Evolutionary conservation across 2,113 vertebrate species (phyloP).

Genomic region (Lathamus discolor): DNA sequence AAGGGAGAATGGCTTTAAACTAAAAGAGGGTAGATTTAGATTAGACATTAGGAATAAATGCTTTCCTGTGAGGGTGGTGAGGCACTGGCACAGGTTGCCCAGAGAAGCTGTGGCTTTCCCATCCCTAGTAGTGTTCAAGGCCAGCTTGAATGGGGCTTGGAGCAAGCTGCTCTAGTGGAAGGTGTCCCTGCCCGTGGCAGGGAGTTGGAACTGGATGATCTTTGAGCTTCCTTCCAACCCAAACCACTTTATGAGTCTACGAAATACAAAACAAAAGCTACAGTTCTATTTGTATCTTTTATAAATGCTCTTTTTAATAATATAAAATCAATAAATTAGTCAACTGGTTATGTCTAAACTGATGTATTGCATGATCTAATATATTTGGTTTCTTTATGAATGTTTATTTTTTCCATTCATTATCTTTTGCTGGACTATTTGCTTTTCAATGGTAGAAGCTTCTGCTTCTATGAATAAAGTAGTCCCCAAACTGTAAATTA

Average conservation of each 20-base stretch:
- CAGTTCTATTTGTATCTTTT: neutral
- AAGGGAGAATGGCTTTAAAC: neutral
- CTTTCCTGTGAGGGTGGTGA: neutral
- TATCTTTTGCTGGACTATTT: neutral
- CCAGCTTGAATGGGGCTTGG: neutral
- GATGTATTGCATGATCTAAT: neutral
- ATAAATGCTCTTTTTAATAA: neutral
- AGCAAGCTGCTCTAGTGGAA: neutral
- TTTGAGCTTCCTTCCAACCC: neutral
- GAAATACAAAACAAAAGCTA: neutral
- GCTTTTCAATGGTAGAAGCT: constrained; percentile 20
- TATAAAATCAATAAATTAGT: neutral
- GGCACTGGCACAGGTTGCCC: neutral
- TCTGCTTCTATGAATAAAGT: constrained; percentile 43
- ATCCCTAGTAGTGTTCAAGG: no score
- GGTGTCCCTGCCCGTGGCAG: neutral
- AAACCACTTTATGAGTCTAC: neutral
- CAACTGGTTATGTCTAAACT: neutral
- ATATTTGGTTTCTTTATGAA: neutral
- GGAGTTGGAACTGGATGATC: neutral
- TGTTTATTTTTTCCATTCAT: constrained; percentile 24
- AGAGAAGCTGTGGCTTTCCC: no score
- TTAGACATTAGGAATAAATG: neutral
- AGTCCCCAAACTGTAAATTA: constrained; percentile 66
- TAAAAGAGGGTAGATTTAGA: neutral